A percentile compares a stretch with the other conserved stretches of the same genome.
These are phyloP conservation scores for Synanthedon vespiformis DNA, from an alignment of 2,888 invertebrate genomes.

Conservation along the genomic window DNA sequence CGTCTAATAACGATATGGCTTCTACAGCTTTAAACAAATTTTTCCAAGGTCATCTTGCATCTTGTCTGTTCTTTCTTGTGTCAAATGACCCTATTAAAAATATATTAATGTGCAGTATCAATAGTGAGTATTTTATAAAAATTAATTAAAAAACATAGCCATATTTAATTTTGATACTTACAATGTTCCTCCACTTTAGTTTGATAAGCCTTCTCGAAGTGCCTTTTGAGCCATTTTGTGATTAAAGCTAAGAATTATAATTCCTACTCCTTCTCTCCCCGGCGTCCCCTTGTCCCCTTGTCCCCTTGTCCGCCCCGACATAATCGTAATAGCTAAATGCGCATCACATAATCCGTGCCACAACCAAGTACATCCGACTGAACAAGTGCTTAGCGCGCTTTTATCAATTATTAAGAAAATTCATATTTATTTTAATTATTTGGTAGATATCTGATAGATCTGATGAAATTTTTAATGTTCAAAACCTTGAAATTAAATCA, in stretches of 20 bases:
- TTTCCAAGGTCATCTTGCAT: too few species aligned
- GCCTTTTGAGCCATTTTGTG: constrained; percentile 2
- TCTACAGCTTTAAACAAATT: too few species aligned
- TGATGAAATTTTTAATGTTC: too few species aligned
- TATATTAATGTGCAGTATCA: neutral
- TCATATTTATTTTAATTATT: neutral
- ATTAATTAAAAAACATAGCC: neutral
- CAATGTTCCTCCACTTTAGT: neutral
- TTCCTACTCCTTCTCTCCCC: constrained; percentile 8
- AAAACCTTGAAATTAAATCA: too few species aligned
- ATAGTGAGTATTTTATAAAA: neutral
- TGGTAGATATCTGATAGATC: too few species aligned
- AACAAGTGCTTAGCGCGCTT: constrained; percentile 19
- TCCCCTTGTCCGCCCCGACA: constrained; percentile 10
- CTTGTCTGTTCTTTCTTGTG: too few species aligned
- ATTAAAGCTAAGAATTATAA: constrained; percentile 15
- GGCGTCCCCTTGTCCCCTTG: constrained; percentile 8
- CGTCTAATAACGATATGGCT: too few species aligned
- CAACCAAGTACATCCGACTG: constrained; percentile 15
- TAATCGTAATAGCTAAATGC: constrained; percentile 40
- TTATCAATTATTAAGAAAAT: neutral
- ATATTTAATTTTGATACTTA: neutral
- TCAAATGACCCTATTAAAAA: too few species aligned
- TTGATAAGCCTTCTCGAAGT: neutral
- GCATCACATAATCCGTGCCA: constrained; percentile 31